Evolutionary conservation across 2,797 vertebrate species (phyloP).

Genomic region (Hyperoplus lanceolatus): DNA sequence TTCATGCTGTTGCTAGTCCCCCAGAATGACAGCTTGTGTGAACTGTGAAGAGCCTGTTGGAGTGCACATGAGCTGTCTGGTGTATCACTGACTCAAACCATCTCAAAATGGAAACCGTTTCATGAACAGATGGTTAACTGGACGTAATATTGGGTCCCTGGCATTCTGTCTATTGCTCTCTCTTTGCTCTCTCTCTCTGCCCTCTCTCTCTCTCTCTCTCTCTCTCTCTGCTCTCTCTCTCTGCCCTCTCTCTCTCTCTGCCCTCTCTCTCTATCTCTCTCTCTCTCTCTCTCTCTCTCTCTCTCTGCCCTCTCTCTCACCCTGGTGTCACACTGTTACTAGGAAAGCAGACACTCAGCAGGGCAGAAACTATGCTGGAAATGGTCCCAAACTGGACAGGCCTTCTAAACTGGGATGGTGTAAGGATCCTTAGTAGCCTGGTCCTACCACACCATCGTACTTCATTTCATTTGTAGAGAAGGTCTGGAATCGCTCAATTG

Average conservation of each 20-base stretch:
- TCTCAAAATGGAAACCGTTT: slow-evolving; percentile 35
- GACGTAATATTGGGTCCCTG: slow-evolving; percentile 52
- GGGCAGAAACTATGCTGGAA: slow-evolving; percentile 66
- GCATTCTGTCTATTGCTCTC: slow-evolving; percentile 15
- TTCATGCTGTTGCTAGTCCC: slow-evolving; percentile 11
- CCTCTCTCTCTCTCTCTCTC: slow-evolving; percentile 58
- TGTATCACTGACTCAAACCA: not conserved
- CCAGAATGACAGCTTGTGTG: not conserved
- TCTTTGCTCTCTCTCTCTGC: slow-evolving; percentile 59
- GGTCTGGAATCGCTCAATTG: too few species aligned
- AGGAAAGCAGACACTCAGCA: slow-evolving; percentile 50
- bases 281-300: too few species aligned
- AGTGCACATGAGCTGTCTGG: slow-evolving; percentile 12
- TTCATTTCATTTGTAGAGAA: too few species aligned
- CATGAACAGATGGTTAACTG: slow-evolving; percentile 62
- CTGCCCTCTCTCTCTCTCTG: slow-evolving; percentile 60
- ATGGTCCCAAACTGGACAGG: slow-evolving; percentile 37
- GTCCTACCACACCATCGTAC: too few species aligned
- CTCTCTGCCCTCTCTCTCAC: slow-evolving; percentile 60
- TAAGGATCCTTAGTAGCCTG: not conserved
- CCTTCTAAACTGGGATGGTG: slow-evolving; percentile 19
- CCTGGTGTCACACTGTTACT: slow-evolving; percentile 60
- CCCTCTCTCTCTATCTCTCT: slow-evolving; percentile 41
- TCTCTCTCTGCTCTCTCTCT: slow-evolving; percentile 63
- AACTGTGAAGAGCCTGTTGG: not conserved